These are phyloP conservation scores for Cyclargus thomasi DNA, from an alignment of 1,140 invertebrate species.

Conservation along the genomic window DNA sequence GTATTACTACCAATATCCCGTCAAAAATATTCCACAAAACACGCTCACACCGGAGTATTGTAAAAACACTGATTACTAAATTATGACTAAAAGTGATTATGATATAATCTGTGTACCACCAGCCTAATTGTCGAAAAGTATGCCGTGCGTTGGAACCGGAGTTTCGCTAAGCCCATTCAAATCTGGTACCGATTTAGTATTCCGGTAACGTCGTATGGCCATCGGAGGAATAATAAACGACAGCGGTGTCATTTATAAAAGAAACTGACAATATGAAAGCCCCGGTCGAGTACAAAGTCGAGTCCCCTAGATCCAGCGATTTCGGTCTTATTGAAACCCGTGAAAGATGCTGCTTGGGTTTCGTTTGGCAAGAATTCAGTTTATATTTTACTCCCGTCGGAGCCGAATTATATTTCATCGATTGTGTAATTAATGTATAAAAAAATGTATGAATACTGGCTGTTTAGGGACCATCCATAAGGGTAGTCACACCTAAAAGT, in stretches of 20 bases:
- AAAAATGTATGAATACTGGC: no score
- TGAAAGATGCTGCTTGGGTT: background rate
- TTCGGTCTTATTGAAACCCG: background rate
- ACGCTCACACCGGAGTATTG: no score
- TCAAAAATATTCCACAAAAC: no score
- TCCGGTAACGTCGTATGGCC: constrained; percentile 41
- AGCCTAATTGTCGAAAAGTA: background rate
- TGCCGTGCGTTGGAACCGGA: constrained; percentile 8
- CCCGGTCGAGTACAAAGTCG: constrained; percentile 44
- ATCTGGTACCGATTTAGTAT: constrained; percentile 45
- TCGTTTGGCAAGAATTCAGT: background rate
- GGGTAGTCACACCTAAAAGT: no score
- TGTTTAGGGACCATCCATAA: no score
- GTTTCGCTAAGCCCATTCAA: constrained; percentile 24
- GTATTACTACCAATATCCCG: no score
- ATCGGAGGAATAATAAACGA: constrained; percentile 64
- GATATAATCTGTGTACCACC: background rate
- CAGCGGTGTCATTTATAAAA: constrained; percentile 49
- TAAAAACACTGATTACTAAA: no score
- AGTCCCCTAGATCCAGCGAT: background rate
- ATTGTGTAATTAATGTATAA: no score
- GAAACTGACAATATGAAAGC: constrained; percentile 55
- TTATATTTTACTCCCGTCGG: no score
- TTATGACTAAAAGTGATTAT: no score
- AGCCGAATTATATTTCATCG: no score